These are phyloP conservation scores for Chromobotia macracanthus DNA, from an alignment of 2,797 vertebrate species.

Conservation along the genomic window DNA sequence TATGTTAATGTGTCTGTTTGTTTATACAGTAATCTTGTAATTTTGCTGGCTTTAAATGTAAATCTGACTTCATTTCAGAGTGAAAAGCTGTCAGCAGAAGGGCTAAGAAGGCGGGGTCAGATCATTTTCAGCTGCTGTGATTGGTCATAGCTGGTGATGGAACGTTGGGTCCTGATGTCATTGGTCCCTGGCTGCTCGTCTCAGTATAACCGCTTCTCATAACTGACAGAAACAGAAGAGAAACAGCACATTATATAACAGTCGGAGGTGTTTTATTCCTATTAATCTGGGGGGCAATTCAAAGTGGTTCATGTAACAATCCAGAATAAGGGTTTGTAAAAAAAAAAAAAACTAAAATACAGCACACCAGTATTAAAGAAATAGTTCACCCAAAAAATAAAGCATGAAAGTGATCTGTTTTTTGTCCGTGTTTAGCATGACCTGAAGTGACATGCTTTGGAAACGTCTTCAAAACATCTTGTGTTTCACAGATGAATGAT, in stretches of 20 bases:
- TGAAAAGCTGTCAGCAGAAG: conserved; percentile 13
- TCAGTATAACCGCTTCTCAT: conserved; percentile 93
- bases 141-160: conserved; percentile 70
- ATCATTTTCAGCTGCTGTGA: conserved; percentile 66
- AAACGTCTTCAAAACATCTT: too few relatives aligned
- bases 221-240: conserved; percentile 72
- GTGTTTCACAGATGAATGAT: too few relatives aligned
- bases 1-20: conserved; percentile 15
- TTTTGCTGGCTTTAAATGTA: conserved; percentile 1
- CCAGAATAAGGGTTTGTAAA: neutral
- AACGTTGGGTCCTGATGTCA: conserved; percentile 70
- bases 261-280: neutral
- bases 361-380: neutral
- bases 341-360: neutral
- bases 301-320: neutral
- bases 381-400: neutral
- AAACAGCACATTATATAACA: neutral
- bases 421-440: too few relatives aligned
- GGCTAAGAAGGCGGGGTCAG: neutral
- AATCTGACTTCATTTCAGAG: conserved; percentile 16
- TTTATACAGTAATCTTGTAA: conserved; percentile 5
- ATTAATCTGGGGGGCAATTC: neutral
- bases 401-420: neutral
- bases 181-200: conserved; percentile 69
- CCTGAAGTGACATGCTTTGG: too few relatives aligned